A percentile compares a stretch with the other conserved stretches of the same genome.
Evolutionary conservation across 2,888 invertebrate genomes (phyloP).

Genomic region (Pemphredon lugubris): DNA sequence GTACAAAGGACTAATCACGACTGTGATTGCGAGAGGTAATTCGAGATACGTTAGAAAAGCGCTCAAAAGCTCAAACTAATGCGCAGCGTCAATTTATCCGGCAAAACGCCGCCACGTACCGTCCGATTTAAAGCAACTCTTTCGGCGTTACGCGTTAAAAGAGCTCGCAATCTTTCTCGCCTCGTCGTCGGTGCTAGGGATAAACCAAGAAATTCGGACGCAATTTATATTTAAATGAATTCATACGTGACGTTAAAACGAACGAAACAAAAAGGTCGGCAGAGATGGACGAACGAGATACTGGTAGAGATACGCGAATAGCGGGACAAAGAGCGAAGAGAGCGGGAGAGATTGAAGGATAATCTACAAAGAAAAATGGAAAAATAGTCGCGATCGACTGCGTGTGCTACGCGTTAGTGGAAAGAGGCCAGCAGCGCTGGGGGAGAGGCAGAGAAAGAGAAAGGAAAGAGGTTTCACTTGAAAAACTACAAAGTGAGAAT

Average conservation of each 20-base stretch:
- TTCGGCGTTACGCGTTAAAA: not conserved
- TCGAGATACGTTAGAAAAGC: not conserved
- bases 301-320: too few relatives aligned
- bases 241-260: conserved; percentile 9
- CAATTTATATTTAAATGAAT: conserved; percentile 23
- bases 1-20: conserved; percentile 23
- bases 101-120: not conserved
- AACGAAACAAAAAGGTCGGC: not conserved
- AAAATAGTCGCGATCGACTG: too few relatives aligned
- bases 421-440: too few relatives aligned
- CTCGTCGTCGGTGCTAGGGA: not conserved
- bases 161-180: not conserved
- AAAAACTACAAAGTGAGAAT: not conserved
- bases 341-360: not conserved
- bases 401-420: too few relatives aligned
- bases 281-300: not conserved
- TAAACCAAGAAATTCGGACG: conserved; percentile 9
- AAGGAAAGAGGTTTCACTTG: not conserved
- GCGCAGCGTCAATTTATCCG: not conserved
- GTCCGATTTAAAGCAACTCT: not conserved
- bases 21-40: conserved; percentile 16
- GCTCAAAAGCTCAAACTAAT: not conserved
- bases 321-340: not conserved
- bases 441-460: not conserved
- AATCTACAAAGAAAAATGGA: too few relatives aligned